A percentile compares a stretch with the other conserved stretches of the same genome.
These are phyloP conservation scores for Oxyura jamaicensis DNA, from an alignment of 2,113 vertebrate genomes.

Conservation along the genomic window DNA sequence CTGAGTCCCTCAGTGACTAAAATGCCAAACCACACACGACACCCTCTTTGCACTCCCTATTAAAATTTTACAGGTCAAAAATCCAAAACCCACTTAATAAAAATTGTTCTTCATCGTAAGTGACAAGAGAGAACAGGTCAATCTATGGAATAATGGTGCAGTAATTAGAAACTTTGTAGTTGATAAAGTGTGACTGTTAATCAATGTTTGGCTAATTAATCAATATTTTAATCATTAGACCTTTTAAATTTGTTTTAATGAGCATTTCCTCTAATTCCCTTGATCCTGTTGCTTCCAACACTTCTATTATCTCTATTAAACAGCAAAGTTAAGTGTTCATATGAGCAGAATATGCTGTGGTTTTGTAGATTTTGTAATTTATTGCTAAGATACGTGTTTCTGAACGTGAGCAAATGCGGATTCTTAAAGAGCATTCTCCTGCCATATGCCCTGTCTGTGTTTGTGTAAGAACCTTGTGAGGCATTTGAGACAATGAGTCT, in stretches of 20 bases:
- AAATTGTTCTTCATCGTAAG: slow-evolving; percentile 95
- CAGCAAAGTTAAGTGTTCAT: slow-evolving; percentile 74
- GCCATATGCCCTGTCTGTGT: not conserved
- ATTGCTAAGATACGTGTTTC: not conserved
- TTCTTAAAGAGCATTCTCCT: not conserved
- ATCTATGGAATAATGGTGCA: slow-evolving; percentile 88
- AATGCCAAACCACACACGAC: slow-evolving; percentile 91
- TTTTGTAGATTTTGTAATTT: slow-evolving; percentile 10
- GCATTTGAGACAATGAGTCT: not conserved
- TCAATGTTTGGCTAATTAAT: slow-evolving; percentile 99
- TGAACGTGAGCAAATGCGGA: not conserved
- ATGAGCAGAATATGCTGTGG: not conserved
- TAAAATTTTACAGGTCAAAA: slow-evolving; percentile 99
- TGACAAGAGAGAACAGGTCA: slow-evolving; percentile 93
- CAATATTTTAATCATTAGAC: slow-evolving; percentile 99
- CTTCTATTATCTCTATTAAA: slow-evolving; percentile 84
- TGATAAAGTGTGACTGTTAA: slow-evolving; percentile 98
- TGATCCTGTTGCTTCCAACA: slow-evolving; percentile 81
- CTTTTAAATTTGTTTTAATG: slow-evolving; percentile 92
- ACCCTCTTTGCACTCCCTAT: slow-evolving; percentile 90
- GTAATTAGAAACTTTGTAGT: slow-evolving; percentile 95
- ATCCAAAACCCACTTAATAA: slow-evolving; percentile 97
- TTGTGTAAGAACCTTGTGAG: not conserved
- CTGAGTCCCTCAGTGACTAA: slow-evolving; percentile 90
- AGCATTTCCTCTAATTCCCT: slow-evolving; percentile 94